phyloP scores from a whole-genome alignment of 2,888 invertebrate species.

The Physocephala rufipes region DNA sequence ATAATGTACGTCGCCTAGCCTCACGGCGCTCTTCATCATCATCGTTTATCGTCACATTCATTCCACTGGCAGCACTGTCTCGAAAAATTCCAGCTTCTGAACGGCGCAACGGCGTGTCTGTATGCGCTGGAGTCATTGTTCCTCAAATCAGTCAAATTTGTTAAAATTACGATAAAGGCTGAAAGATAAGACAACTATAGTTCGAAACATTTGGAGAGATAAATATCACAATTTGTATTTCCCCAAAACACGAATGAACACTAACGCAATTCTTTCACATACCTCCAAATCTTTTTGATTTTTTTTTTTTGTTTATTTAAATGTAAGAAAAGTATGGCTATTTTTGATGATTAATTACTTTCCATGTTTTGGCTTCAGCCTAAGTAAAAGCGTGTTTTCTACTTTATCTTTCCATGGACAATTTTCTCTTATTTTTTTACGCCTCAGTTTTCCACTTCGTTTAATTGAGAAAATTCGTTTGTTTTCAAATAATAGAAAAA shows the following conservation, averaged over 20 bases:
- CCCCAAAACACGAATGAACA: background rate
- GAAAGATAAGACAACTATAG: background rate
- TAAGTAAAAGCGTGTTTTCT: background rate
- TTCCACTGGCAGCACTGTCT: conserved; percentile 48
- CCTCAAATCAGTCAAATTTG: background rate
- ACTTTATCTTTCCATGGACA: conserved; percentile 23
- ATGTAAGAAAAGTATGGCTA: background rate
- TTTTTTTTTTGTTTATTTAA: background rate
- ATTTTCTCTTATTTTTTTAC: conserved; percentile 39
- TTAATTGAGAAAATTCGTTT: conserved; percentile 41
- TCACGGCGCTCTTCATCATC: conserved; percentile 72
- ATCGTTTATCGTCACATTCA: conserved; percentile 64
- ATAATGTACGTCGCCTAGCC: conserved; percentile 58
- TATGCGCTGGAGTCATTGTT: conserved; percentile 59
- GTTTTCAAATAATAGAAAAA: conserved; percentile 42
- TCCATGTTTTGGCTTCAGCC: background rate
- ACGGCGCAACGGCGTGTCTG: conserved; percentile 60
- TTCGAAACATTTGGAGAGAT: background rate
- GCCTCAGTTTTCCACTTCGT: conserved; percentile 38
- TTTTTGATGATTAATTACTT: background rate
- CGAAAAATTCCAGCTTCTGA: conserved; percentile 57
- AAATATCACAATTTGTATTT: background rate
- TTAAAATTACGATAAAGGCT: background rate
- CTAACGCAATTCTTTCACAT: conserved; percentile 26
- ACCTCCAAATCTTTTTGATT: conserved; percentile 28